Evolutionary conservation across 2,113 vertebrate genomes (phyloP), one percentile per base, ranked within the genome.

Genomic region (Ptychochromis oligacanthus): DNA sequence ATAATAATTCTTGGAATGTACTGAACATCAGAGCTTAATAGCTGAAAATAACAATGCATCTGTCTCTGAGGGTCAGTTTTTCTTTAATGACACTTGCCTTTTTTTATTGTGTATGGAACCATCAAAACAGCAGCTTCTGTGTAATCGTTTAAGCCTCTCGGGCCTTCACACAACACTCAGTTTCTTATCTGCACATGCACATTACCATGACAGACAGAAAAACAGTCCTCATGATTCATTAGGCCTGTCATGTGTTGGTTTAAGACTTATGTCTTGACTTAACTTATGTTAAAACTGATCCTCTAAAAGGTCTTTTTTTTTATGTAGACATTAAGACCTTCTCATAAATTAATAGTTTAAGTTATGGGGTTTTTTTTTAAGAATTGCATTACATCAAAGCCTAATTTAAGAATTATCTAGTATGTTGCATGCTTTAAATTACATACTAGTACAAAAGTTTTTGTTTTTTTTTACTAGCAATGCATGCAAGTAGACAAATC

Each of bases 1-100:
- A 59, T 61, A 82, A 82, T 86, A 84, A 91, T 85, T 82, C 80
- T 84, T 49, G 20, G 59, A 87, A 88, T 74, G 59, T 54, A 4
- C 56, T 43, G 72, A 75, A 75, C 74, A 80, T 64, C 46, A 57
- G 38, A 59, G 58, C 46, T 65, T 87, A 79, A 87, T 84, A 61
- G 82, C 34, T 46, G 62, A 76, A 87, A 85, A 67, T 83, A 89
- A 86, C 34, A 49, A 82, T 36, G 65, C 55, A 59, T 22, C 26
- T 2, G 77, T 82, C 89, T 85, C 85, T 56, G 67, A 81, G 56
- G 86, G 77, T 57, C 67, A 55, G 59, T 79, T 79, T 22, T 28
- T 79, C 75, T 88, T 74, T 20, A 80, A 85, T 80, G 60, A 49
- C 61, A 77, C 74, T 46, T 62, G 26, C 28, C 49, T 74, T 60